Conservation (phyloP, 2,888 invertebrate species). For the Scaeva pyrastri region DNA sequence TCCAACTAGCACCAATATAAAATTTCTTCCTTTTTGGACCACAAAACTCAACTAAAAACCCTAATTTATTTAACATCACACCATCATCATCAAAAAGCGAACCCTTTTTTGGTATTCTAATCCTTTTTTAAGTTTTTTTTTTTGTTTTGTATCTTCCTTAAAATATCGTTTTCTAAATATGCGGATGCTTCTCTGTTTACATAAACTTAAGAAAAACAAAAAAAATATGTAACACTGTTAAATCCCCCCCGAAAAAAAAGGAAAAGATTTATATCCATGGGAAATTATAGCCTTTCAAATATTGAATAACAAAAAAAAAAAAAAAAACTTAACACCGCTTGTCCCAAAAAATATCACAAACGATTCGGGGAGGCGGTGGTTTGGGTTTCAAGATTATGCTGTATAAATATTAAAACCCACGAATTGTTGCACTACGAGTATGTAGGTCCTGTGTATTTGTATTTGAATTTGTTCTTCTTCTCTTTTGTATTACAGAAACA, state of each 20-base stretch:
- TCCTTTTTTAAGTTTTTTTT: background rate
- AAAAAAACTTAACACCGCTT: slow-evolving; percentile 17
- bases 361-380: slow-evolving; percentile 29
- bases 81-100: no score
- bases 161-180: slow-evolving; percentile 11
- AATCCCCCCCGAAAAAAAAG: slow-evolving; percentile 11
- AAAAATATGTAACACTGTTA: slow-evolving; percentile 40
- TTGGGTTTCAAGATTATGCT: slow-evolving; percentile 54
- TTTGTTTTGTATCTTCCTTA: background rate
- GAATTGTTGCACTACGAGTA: slow-evolving; percentile 59
- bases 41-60: background rate
- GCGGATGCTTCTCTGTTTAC: background rate
- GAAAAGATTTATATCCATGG: slow-evolving; percentile 55
- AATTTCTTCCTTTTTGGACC: background rate
- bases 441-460: no score
- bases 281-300: slow-evolving; percentile 69
- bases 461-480: slow-evolving; percentile 44
- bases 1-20: no score
- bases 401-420: slow-evolving; percentile 74
- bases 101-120: no score
- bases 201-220: slow-evolving; percentile 5
- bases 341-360: slow-evolving; percentile 18
- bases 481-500: slow-evolving; percentile 57
- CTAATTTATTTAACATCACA: background rate
- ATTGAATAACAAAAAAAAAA: slow-evolving; percentile 60